Conservation (phyloP, 2,113 vertebrate species). For the Ursus arctos region DNA sequence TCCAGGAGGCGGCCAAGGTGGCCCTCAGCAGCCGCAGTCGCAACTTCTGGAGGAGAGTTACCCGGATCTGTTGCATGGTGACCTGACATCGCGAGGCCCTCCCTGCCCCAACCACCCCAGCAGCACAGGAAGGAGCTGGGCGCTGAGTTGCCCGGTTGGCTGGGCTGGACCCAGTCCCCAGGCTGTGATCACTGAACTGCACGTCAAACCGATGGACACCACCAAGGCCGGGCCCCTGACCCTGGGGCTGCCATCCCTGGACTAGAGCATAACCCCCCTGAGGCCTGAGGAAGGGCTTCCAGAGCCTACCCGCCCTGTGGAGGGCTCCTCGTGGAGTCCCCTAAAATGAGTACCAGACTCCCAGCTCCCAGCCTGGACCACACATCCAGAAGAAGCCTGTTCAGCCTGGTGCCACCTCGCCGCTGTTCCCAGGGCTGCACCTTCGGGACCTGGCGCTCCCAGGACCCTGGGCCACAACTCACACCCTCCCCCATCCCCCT, state of each 20-base stretch:
- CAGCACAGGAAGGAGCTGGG: background rate
- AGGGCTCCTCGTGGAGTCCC: background rate
- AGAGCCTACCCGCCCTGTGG: background rate
- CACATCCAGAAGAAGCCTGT: background rate
- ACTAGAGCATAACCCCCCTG: background rate
- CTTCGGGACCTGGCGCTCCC: background rate
- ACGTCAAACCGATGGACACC: background rate
- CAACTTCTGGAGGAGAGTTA: slow-evolving; percentile 60
- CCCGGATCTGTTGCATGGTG: slow-evolving; percentile 62
- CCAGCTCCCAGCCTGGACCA: background rate
- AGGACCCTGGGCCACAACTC: background rate
- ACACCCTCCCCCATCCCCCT: no score
- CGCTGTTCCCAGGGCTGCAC: background rate
- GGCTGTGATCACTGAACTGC: background rate
- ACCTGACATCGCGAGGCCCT: slow-evolving; percentile 58
- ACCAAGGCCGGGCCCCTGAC: background rate
- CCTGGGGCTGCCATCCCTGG: background rate
- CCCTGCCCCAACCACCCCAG: background rate
- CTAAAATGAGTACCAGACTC: background rate
- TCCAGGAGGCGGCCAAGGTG: slow-evolving; percentile 74
- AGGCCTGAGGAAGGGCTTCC: background rate
- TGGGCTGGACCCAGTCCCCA: slow-evolving; percentile 19
- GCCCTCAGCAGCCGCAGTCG: slow-evolving; percentile 76
- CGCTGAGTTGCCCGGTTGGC: background rate
- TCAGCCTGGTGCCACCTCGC: background rate